These are phyloP conservation scores for Heterodera schachtii DNA, from an alignment of 1,140 invertebrate genomes.

Conservation along the genomic window DNA sequence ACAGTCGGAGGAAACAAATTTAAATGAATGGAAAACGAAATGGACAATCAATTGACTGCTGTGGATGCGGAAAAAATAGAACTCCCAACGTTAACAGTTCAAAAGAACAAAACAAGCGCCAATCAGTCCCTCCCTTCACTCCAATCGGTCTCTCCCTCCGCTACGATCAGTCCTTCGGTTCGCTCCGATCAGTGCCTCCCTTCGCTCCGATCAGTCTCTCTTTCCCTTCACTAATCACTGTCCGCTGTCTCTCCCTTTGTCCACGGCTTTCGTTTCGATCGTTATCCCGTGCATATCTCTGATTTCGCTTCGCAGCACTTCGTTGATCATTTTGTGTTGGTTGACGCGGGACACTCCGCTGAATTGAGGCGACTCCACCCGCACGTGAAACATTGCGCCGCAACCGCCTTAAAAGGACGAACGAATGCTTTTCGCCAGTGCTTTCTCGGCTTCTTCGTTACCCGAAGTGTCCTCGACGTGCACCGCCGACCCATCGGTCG, in stretches of 20 bases:
- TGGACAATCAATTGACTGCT: too few relatives aligned
- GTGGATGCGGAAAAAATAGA: too few relatives aligned
- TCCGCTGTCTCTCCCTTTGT: neutral
- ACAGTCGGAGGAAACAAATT: neutral
- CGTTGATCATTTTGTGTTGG: slow-evolving; percentile 47
- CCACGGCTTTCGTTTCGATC: slow-evolving; percentile 45
- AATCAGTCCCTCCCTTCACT: too few relatives aligned
- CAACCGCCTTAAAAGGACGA: slow-evolving; percentile 43
- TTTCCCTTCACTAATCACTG: too few relatives aligned
- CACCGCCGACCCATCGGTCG: slow-evolving; percentile 16
- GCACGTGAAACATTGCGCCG: slow-evolving; percentile 48
- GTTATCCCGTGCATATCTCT: slow-evolving; percentile 47
- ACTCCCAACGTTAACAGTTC: too few relatives aligned
- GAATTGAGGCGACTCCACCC: slow-evolving; percentile 47
- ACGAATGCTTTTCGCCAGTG: neutral
- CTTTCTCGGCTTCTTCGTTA: slow-evolving; percentile 6
- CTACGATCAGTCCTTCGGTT: too few relatives aligned
- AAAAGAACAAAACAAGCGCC: too few relatives aligned
- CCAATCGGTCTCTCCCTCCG: too few relatives aligned
- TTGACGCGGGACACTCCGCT: slow-evolving; percentile 37
- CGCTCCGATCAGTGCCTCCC: too few relatives aligned
- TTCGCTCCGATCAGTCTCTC: too few relatives aligned
- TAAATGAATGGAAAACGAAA: neutral
- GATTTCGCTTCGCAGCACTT: slow-evolving; percentile 42
- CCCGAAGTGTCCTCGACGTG: slow-evolving; percentile 28